Evolutionary conservation across 2,888 invertebrate species (phyloP).

Genomic region (Metellina segmentata): DNA sequence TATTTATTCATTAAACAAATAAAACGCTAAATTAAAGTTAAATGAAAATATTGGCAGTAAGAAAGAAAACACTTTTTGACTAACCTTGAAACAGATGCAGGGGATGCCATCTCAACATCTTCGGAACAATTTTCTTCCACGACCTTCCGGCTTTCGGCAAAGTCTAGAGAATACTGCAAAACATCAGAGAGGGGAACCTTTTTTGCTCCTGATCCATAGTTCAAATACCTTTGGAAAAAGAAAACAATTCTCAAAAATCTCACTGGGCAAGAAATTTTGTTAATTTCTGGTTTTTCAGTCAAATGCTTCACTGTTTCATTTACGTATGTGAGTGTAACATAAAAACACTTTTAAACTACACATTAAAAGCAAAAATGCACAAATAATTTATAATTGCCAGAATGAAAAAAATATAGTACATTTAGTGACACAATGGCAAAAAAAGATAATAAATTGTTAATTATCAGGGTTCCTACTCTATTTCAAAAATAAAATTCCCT

Average conservation of each 20-base stretch:
- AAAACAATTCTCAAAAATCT: not conserved
- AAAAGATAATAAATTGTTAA: too few relatives aligned
- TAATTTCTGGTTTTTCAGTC: not conserved
- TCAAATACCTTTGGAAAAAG: constrained; percentile 80
- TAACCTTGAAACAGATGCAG: constrained; percentile 78
- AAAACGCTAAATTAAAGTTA: too few relatives aligned
- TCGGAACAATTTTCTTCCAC: constrained; percentile 52
- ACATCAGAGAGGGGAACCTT: constrained; percentile 81
- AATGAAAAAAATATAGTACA: not conserved
- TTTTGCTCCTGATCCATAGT: constrained; percentile 81
- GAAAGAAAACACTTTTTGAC: too few relatives aligned
- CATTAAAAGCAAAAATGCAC: not conserved
- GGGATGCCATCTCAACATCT: constrained; percentile 81
- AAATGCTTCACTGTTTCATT: not conserved
- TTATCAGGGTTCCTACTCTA: too few relatives aligned
- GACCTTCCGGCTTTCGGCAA: constrained; percentile 80
- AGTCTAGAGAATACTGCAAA: constrained; percentile 81
- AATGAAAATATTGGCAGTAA: too few relatives aligned
- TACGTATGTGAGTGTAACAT: too few relatives aligned
- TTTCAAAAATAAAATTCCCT: too few relatives aligned
- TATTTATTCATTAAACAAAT: too few relatives aligned
- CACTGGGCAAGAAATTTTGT: not conserved
- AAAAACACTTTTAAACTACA: not conserved
- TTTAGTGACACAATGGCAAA: not conserved
- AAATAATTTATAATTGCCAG: not conserved